Evolutionary conservation across 1,140 invertebrate genomes (phyloP).

Genomic region (Leptonema lineaticorne): DNA sequence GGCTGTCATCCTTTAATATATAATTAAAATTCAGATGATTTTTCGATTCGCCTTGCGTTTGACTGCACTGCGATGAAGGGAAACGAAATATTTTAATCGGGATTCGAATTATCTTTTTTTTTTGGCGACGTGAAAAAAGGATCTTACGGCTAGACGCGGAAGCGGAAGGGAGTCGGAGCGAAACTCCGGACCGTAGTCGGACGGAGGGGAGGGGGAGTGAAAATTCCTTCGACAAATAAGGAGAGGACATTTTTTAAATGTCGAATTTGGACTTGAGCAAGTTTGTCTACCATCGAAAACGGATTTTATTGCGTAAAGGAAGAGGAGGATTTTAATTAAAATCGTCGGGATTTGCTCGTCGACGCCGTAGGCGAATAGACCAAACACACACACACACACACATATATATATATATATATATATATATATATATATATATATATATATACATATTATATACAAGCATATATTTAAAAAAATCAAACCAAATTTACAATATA

Average conservation of each 20-base stretch:
- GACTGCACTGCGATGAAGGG: neutral
- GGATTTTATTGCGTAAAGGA: conserved; percentile 22
- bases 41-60: neutral
- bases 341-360: conserved; percentile 5
- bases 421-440: too few relatives aligned
- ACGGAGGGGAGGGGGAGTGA: neutral
- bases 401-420: neutral
- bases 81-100: conserved; percentile 5
- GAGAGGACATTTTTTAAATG: conserved; percentile 26
- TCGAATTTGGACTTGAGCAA: conserved; percentile 21
- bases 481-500: too few relatives aligned
- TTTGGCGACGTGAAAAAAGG: neutral
- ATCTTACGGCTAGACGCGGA: too few relatives aligned
- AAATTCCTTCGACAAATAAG: conserved; percentile 18
- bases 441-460: too few relatives aligned
- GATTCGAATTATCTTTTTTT: conserved; percentile 22
- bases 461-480: too few relatives aligned
- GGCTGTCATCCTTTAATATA: neutral
- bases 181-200: neutral
- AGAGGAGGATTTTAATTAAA: conserved; percentile 30
- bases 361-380: conserved; percentile 7
- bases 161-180: too few relatives aligned
- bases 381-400: neutral
- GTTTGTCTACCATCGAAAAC: conserved; percentile 23
- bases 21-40: neutral